Evolutionary conservation across 1,140 invertebrate species (phyloP).

Genomic region (Drosophila guanche): DNA sequence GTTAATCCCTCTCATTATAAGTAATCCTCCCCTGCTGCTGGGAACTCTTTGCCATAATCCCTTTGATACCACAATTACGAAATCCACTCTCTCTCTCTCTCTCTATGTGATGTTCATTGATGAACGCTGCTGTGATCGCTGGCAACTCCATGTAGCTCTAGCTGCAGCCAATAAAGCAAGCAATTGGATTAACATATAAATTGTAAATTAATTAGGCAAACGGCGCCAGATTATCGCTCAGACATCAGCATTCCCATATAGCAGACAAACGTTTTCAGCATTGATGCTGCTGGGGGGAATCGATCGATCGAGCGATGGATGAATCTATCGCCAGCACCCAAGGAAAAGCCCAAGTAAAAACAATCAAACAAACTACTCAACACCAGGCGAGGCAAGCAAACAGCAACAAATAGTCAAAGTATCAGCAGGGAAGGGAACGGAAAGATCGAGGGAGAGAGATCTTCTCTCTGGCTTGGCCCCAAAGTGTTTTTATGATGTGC

Average conservation of each 20-base stretch:
- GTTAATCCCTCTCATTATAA: slow-evolving; percentile 6
- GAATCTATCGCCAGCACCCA: slow-evolving; percentile 40
- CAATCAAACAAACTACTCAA: slow-evolving; percentile 78
- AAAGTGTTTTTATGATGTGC: slow-evolving; percentile 78
- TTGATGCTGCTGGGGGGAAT: slow-evolving; percentile 1
- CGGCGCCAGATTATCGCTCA: slow-evolving; percentile 70
- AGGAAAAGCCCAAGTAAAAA: slow-evolving; percentile 34
- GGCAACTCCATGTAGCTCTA: slow-evolving; percentile 22
- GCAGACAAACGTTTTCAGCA: slow-evolving; percentile 41
- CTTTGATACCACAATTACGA: too few species aligned
- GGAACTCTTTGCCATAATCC: slow-evolving; percentile 2
- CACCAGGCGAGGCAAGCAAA: slow-evolving; percentile 54
- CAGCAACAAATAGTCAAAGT: slow-evolving; percentile 46
- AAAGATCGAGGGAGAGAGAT: slow-evolving; percentile 11
- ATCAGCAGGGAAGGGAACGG: neutral
- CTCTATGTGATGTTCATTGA: slow-evolving; percentile 31
- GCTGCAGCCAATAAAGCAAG: slow-evolving; percentile 13
- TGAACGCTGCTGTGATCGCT: slow-evolving; percentile 27
- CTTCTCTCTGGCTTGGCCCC: slow-evolving; percentile 16
- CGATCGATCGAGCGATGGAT: slow-evolving; percentile 48
- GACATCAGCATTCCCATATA: slow-evolving; percentile 48
- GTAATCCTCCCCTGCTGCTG: slow-evolving; percentile 24
- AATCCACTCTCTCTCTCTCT: too few species aligned
- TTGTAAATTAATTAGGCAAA: slow-evolving; percentile 77
- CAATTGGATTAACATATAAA: slow-evolving; percentile 79